A percentile compares a stretch with the other conserved stretches of the same genome.
Evolutionary conservation across 2,113 vertebrate species (phyloP).

Genomic region (Epinephelus moara): DNA sequence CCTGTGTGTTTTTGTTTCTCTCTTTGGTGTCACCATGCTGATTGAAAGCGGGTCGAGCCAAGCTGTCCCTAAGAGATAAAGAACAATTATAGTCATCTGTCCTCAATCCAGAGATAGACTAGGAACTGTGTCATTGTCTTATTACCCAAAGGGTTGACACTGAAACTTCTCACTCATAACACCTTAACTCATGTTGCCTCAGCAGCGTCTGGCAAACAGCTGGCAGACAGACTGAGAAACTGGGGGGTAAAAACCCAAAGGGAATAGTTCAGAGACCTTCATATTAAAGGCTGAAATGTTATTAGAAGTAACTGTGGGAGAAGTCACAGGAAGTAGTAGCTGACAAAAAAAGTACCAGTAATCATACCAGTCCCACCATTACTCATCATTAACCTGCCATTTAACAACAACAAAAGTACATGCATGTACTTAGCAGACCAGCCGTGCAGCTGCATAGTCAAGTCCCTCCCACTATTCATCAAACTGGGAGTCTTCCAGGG

Average conservation of each 20-base stretch:
- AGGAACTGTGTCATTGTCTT: slow-evolving; percentile 86
- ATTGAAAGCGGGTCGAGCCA: slow-evolving; percentile 79
- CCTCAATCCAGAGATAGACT: slow-evolving; percentile 88
- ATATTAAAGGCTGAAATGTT: not conserved
- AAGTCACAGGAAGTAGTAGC: not conserved
- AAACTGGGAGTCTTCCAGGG: not conserved
- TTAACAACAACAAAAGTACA: not conserved
- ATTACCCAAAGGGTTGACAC: slow-evolving; percentile 78
- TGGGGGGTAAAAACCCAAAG: not conserved
- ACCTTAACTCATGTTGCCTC: slow-evolving; percentile 59
- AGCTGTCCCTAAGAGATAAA: slow-evolving; percentile 82
- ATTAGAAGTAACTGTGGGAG: not conserved
- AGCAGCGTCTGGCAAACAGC: slow-evolving; percentile 45
- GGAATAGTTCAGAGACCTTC: not conserved
- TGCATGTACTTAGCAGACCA: not conserved
- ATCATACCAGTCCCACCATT: not conserved
- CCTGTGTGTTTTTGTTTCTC: slow-evolving; percentile 65
- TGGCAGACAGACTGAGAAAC: slow-evolving; percentile 11
- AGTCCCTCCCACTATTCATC: not conserved
- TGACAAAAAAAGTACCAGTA: not conserved
- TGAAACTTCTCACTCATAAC: slow-evolving; percentile 65
- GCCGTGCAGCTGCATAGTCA: not conserved
- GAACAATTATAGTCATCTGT: slow-evolving; percentile 86
- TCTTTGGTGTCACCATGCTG: slow-evolving; percentile 55
- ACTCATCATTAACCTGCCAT: not conserved